Evolutionary conservation across 2,888 invertebrate genomes (phyloP), one percentile per base, ranked within the genome.

Genomic region (Spisula subtruncata): DNA sequence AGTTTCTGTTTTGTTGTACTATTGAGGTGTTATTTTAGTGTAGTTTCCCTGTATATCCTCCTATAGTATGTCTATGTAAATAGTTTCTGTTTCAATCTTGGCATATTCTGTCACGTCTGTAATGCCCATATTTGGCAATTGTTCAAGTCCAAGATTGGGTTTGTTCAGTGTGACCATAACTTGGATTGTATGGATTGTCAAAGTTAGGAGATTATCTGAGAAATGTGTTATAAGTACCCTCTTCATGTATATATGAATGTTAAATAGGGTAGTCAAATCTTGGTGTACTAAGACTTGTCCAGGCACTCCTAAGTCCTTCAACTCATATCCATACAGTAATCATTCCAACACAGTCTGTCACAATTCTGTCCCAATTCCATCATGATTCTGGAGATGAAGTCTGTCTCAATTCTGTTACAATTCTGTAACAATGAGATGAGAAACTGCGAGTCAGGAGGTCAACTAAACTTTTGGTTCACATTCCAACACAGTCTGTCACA

Each of bases 201-300:
- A 66, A 66, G n/a, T 66, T n/a, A 66, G 25, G 60, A 66, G 60
- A 66, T 66, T 66, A 66, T 25, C 25, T 25, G n/a, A 66, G 60
- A 66, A 66, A 25, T 25, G 60, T 25, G 60, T 66, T 66, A 48
- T 48, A 66, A 66, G 60, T 66, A 66, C 60, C 25, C 4, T 25
- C n/a, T 0, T 25, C 60, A 66, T 66, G 60, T 25, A 66, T 66
- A 25, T 25, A 66, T 66, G 60, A n/a, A 66, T 66, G 25, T 66
- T 25, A 66, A 66, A 66, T 66, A 41, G 10, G 25, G n/a, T 12
- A n/a, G 60, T 66, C 60, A 25, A 25, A n/a, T 66, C 60, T n/a
- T n/a, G 8, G 25, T 66, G 60, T n/a, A 66, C 12, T 66, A n/a
- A n/a, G n/a, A n/a, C 25, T 25, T 25, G 60, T 16, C 25, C 60